These are phyloP conservation scores for Bovichtus diacanthus DNA, from an alignment of 2,797 vertebrate species.

Conservation along the genomic window DNA sequence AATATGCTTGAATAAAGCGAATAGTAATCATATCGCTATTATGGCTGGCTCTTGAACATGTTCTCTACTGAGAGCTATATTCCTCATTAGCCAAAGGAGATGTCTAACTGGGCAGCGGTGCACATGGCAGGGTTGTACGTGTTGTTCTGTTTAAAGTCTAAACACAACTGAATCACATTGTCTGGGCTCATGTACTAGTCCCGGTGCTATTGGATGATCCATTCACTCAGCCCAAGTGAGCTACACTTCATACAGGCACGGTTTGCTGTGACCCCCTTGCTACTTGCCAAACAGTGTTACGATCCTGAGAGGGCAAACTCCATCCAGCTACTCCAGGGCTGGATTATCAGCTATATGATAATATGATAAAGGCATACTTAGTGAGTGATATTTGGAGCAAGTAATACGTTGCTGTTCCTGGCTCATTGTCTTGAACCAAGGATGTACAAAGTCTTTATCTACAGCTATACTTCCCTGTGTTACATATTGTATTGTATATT, in stretches of 20 bases:
- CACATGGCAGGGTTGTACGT: constrained; percentile 42
- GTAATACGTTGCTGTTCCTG: neutral
- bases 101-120: constrained; percentile 39
- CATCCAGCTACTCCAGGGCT: constrained; percentile 39
- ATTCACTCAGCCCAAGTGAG: constrained; percentile 14
- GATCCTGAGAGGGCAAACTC: constrained; percentile 70
- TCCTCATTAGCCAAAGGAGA: constrained; percentile 26
- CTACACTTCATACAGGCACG: constrained; percentile 62
- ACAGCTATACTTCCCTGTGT: neutral
- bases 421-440: neutral
- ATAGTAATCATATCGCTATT: neutral
- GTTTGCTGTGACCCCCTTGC: constrained; percentile 32
- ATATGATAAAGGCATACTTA: constrained; percentile 33
- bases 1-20: neutral
- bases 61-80: neutral
- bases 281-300: constrained; percentile 55
- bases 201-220: neutral
- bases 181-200: neutral
- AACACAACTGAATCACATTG: neutral
- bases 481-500: neutral
- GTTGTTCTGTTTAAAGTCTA: neutral
- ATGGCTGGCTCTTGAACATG: neutral
- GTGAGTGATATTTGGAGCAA: neutral
- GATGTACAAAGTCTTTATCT: neutral
- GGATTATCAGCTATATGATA: constrained; percentile 40